Evolutionary conservation across 2,113 vertebrate genomes (phyloP).

Genomic region (Pollimyrus isidori): DNA sequence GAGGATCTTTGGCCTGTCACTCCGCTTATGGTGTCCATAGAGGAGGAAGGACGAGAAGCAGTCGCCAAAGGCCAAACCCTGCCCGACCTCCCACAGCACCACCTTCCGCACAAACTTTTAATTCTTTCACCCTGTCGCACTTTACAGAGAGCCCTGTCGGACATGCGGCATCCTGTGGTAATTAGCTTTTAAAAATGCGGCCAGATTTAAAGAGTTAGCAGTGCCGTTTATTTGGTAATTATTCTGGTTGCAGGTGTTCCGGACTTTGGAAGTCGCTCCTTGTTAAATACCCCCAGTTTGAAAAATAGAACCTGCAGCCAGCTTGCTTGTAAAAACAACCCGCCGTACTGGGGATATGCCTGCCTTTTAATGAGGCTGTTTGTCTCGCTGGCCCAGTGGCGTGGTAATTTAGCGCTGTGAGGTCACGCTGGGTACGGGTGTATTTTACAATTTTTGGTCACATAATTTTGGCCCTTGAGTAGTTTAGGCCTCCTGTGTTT

Average conservation of each 20-base stretch:
- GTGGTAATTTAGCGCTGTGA: neutral
- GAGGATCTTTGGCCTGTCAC: neutral
- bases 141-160: neutral
- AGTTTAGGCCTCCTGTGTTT: neutral
- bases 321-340: neutral
- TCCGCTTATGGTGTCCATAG: neutral
- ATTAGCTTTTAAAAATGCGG: neutral
- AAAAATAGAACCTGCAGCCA: neutral
- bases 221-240: neutral
- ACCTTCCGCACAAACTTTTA: neutral
- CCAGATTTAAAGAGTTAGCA: constrained; percentile 2
- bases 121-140: neutral
- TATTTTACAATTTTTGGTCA: neutral
- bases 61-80: neutral
- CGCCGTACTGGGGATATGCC: neutral
- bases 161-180: neutral
- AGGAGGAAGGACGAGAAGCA: neutral
- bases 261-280: neutral
- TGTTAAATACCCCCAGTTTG: neutral
- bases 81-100: neutral
- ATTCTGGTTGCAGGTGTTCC: neutral
- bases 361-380: neutral
- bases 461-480: neutral
- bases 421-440: neutral
- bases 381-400: neutral